phyloP scores from a whole-genome alignment of 2,888 invertebrate species.

The Andrena camellia region DNA sequence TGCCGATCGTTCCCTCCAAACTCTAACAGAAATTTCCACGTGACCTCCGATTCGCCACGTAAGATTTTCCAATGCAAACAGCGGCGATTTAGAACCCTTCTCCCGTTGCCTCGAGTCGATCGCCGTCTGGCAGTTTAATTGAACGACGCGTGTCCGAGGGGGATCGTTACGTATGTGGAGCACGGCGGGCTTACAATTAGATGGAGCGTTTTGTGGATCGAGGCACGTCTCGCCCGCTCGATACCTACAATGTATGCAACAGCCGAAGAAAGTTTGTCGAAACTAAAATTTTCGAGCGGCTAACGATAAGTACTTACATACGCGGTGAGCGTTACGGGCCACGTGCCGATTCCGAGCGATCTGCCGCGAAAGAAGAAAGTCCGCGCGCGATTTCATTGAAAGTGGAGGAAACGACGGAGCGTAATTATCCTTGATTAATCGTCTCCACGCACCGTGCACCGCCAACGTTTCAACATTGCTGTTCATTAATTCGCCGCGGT shows the following conservation, averaged over 20 bases:
- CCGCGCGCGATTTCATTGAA: constrained; percentile 37
- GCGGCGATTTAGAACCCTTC: background rate
- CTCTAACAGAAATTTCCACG: constrained; percentile 48
- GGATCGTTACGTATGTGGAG: constrained; percentile 60
- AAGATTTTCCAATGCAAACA: background rate
- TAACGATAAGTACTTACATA: constrained; percentile 57
- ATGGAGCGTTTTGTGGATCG: constrained; percentile 68
- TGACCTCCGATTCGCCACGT: background rate
- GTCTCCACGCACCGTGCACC: background rate
- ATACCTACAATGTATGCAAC: constrained; percentile 62
- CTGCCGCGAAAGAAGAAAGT: constrained; percentile 60
- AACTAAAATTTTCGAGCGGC: constrained; percentile 57
- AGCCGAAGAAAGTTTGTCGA: constrained; percentile 63
- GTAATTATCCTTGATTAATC: constrained; percentile 39
- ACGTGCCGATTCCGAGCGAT: constrained; percentile 59
- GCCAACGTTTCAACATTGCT: constrained; percentile 16
- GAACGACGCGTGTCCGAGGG: constrained; percentile 10
- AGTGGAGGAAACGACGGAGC: constrained; percentile 16
- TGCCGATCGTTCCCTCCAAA: constrained; percentile 52
- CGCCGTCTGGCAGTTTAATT: constrained; percentile 34
- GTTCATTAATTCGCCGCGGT: constrained; percentile 6
- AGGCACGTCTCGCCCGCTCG: constrained; percentile 57
- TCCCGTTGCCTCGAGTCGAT: background rate
- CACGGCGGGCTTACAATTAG: constrained; percentile 42
- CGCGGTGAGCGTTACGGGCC: constrained; percentile 44